Base-by-base conservation (phyloP, 2,797 vertebrate species). In the Phaenicophaeus curvirostris region DNA sequence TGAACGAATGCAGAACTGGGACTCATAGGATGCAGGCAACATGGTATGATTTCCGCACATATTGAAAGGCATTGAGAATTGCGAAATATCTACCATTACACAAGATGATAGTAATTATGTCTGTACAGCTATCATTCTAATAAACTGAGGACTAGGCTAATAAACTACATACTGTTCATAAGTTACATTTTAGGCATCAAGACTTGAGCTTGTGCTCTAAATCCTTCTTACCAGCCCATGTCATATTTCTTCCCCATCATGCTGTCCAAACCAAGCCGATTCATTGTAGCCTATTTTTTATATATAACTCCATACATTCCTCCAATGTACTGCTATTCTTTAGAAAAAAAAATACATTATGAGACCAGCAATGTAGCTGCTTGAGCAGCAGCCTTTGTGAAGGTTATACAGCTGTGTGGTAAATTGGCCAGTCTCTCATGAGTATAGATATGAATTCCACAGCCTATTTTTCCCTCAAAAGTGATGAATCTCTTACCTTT, bases 11-110 rank as follows among this genome's bases (percentile, higher is more conserved):
- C 35, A 65, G 48, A 39, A 25, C 3, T 46, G 18, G 11, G 28
- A 51, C 13, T 30, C 30, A 84, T 20, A 39, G 17, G 74, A 9
- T 2, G 16, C 28, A 6, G 6, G 5, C 31, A 39, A 54, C 20
- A 3, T 11, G 13, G 18, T 3, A 6, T 6, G 15, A 23, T 23
- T 69, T 69, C 72, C 59, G 30, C 1, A 6, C 0, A 0, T 23
- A 25, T 5, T 33, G 25, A 41, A 77, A 78, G 48, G 24, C 18
- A 30, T 9, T 35, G 31, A 72, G 66, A 75, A 72, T 0, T 53
- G 24, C 13, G 53, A 21, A 92, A 25, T 37, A 37, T 5, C 46
- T 67, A 30, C 44, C n/a, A n/a, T 59, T 37, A 5, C 1, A 11
- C 5, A 11, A 46, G 57, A 65, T 7, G 17, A 7, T 31, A 28